A percentile compares a stretch with the other conserved stretches of the same genome.
Conservation (phyloP, 1,140 invertebrate genomes). For the Lutraria rhynchaena region DNA sequence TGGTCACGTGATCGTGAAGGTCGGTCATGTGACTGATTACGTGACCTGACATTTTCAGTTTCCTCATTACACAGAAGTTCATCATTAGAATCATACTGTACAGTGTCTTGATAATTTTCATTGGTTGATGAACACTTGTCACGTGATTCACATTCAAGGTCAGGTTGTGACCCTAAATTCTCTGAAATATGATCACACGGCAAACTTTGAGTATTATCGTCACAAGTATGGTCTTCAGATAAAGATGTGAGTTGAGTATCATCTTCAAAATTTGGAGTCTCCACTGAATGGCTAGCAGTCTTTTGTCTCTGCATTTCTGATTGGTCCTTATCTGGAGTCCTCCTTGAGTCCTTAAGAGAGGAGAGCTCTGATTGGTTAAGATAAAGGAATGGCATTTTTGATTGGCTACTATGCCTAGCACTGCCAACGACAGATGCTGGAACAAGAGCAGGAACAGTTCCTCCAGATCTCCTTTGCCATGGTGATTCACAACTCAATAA, state of each 20-base stretch:
- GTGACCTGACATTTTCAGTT: not conserved
- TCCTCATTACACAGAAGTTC: constrained; percentile 45
- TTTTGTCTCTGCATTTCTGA: constrained; percentile 44
- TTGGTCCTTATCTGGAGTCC: constrained; percentile 28
- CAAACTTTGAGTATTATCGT: constrained; percentile 39
- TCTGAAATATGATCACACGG: constrained; percentile 48
- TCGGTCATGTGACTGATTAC: constrained; percentile 10
- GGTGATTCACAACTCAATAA: constrained; percentile 40
- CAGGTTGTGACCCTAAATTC: constrained; percentile 28
- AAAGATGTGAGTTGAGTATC: constrained; percentile 52
- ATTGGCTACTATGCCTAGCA: constrained; percentile 34
- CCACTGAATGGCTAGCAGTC: constrained; percentile 15
- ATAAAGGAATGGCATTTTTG: constrained; percentile 30
- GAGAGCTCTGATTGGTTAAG: constrained; percentile 52
- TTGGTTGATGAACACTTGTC: not conserved
- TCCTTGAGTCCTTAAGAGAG: not conserved
- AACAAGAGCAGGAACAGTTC: constrained; percentile 30
- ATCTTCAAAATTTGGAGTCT: constrained; percentile 36
- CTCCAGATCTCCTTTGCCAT: constrained; percentile 47
- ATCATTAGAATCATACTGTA: constrained; percentile 50
- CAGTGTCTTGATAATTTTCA: constrained; percentile 18
- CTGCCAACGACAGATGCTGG: constrained; percentile 11
- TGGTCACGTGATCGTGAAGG: constrained; percentile 10
- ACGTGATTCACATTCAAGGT: constrained; percentile 27
- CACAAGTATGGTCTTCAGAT: constrained; percentile 53